Conservation (phyloP, 2,113 vertebrate genomes). For the Spilogale gracilis region DNA sequence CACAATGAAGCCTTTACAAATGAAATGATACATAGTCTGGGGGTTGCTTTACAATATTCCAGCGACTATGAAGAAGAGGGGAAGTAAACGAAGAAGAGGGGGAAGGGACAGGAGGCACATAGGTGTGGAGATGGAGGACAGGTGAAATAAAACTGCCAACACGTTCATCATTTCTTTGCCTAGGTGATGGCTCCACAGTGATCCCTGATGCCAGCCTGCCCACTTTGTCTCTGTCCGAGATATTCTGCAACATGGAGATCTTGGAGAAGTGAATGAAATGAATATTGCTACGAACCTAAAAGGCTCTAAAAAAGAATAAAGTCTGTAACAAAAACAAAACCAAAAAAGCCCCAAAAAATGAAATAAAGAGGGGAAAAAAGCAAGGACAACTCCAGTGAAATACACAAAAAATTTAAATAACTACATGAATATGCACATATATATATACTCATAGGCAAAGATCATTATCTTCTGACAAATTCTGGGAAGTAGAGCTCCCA, state of each 20-base stretch:
- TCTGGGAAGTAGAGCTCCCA: not conserved
- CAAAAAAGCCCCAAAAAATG: not conserved
- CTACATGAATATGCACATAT: rapidly evolving
- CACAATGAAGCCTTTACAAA: not conserved
- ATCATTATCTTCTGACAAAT: rapidly evolving
- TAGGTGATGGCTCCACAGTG: not conserved
- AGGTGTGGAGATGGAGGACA: not conserved
- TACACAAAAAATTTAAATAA: not conserved
- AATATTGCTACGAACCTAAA: not conserved
- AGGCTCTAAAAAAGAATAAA: not conserved
- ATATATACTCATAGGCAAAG: rapidly evolving
- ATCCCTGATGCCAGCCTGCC: not conserved
- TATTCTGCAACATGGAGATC: not conserved
- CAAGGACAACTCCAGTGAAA: not conserved
- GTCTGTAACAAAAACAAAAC: not conserved
- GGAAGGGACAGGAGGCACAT: rapidly evolving
- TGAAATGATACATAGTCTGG: not conserved
- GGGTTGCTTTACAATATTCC: not conserved
- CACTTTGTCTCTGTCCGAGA: not conserved
- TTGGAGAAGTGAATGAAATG: not conserved
- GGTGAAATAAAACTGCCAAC: not conserved
- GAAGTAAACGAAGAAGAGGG: not conserved
- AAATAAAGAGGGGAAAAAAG: not conserved
- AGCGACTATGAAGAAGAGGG: not conserved
- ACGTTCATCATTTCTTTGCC: not conserved